Percentiles rank a stretch among this genome's conserved stretches.
These are phyloP conservation scores for Hydropsyche betteni DNA, from an alignment of 2,888 invertebrate genomes.

Conservation along the genomic window DNA sequence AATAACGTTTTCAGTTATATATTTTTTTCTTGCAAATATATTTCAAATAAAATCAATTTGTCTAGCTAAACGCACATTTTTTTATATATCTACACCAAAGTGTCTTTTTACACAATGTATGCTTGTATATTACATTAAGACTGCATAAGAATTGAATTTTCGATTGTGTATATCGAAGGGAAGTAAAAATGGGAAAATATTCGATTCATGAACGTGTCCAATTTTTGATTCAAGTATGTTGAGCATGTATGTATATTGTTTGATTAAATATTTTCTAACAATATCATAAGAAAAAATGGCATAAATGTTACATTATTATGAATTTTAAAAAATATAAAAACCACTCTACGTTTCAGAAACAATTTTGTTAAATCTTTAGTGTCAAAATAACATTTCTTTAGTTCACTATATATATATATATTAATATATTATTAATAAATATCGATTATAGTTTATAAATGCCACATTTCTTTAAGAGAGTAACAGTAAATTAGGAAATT, in stretches of 20 bases:
- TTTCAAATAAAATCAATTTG: conserved; percentile 43
- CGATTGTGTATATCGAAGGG: too few species aligned
- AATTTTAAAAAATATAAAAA: conserved; percentile 23
- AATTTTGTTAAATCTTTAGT: too few species aligned
- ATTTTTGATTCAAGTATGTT: conserved; percentile 2
- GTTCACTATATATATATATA: too few species aligned
- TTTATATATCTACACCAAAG: conserved; percentile 43
- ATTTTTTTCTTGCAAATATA: background rate
- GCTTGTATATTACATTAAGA: background rate
- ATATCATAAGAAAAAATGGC: conserved; percentile 32
- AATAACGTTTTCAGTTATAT: background rate
- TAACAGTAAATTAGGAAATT: too few species aligned
- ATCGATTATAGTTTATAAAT: too few species aligned
- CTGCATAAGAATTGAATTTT: too few species aligned
- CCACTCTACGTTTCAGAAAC: background rate
- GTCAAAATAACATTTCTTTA: too few species aligned
- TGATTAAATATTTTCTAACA: conserved; percentile 17
- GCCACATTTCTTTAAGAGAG: too few species aligned
- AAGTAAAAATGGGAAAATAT: too few species aligned
- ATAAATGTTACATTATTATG: conserved; percentile 18
- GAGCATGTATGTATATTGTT: conserved; percentile 13
- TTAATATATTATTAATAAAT: too few species aligned
- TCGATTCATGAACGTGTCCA: too few species aligned
- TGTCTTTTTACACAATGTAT: conserved; percentile 12
- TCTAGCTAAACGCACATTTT: conserved; percentile 47